Conservation (phyloP, 1,140 invertebrate genomes). For the Wiebesia pumilae region DNA sequence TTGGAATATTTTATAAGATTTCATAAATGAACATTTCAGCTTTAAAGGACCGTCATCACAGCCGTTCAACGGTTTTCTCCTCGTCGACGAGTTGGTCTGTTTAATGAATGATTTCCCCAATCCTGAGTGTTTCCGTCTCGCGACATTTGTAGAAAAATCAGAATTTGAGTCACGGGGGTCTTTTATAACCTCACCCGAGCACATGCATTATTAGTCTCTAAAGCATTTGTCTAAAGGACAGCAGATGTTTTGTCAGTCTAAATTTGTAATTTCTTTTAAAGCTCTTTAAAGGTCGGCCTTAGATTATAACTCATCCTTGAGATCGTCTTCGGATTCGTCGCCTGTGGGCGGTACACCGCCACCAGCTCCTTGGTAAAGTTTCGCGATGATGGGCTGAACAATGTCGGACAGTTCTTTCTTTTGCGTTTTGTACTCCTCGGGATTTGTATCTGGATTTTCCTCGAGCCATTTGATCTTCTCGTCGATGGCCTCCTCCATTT, state of each 20-base stretch:
- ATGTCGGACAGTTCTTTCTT: conserved; percentile 98
- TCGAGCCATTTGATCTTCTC: conserved; percentile 99
- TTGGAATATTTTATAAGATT: conserved; percentile 29
- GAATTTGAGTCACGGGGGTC: not conserved
- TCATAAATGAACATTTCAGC: conserved; percentile 21
- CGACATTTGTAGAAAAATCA: not conserved
- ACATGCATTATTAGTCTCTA: conserved; percentile 51
- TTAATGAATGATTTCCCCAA: conserved; percentile 15
- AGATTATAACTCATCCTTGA: conserved; percentile 91
- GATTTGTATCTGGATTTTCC: conserved; percentile 94
- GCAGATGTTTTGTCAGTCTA: conserved; percentile 67
- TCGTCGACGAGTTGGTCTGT: conserved; percentile 34
- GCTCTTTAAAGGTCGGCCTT: conserved; percentile 52
- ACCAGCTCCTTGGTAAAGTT: conserved; percentile 93
- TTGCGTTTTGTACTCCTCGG: conserved; percentile 95
- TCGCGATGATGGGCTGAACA: conserved; percentile 97
- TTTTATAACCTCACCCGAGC: not conserved
- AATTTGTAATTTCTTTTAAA: conserved; percentile 42
- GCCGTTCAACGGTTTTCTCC: conserved; percentile 48
- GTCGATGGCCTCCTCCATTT: conserved; percentile 96
- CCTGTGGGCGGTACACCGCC: conserved; percentile 81
- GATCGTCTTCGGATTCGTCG: conserved; percentile 81
- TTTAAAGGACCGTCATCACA: conserved; percentile 52
- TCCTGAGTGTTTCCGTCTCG: not conserved
- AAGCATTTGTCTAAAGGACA: conserved; percentile 61